phyloP scores from a whole-genome alignment of 92 coral and sea anemone genomes.

The Epizoanthus ramosus region DNA sequence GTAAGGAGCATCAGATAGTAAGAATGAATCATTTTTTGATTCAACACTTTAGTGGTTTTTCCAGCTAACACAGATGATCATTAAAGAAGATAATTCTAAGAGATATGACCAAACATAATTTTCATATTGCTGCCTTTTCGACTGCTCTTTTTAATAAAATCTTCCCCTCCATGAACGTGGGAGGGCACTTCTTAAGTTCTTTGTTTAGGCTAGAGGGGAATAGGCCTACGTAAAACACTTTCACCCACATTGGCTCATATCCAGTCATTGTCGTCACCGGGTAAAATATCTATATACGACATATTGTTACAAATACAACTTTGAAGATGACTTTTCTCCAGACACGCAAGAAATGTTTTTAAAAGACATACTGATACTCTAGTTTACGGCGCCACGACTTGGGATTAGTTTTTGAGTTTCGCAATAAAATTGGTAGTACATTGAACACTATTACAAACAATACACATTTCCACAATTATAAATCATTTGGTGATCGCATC shows the following conservation, averaged over 20 bases:
- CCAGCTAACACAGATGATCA: no score
- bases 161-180: neutral
- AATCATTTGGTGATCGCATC: neutral
- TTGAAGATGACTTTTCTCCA: neutral
- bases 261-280: neutral
- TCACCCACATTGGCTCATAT: neutral
- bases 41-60: no score
- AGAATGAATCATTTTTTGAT: no score
- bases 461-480: neutral
- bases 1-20: no score
- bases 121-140: neutral
- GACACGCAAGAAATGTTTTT: neutral
- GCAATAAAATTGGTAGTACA: neutral
- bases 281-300: neutral
- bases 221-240: neutral
- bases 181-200: neutral
- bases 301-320: no score
- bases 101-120: no score
- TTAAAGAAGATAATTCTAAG: no score
- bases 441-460: neutral
- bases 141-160: neutral
- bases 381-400: conserved; percentile 6
- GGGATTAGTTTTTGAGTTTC: conserved; percentile 7
- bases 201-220: neutral
- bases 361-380: neutral